These are phyloP conservation scores for Takifugu rubripes DNA, from an alignment of 2,797 vertebrate species.

Conservation along the genomic window DNA sequence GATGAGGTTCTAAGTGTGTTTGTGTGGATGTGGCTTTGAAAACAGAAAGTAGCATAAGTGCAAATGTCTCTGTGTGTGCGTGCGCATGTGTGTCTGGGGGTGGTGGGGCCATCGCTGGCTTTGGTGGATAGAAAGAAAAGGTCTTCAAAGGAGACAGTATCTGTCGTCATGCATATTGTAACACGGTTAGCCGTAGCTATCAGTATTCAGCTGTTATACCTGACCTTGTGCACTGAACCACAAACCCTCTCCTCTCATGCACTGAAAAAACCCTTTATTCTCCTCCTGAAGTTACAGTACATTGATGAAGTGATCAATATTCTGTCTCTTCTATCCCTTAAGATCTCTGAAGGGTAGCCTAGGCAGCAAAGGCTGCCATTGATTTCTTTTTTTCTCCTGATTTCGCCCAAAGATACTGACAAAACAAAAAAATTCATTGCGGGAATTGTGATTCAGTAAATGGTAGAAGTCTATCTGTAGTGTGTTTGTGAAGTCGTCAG, in stretches of 20 bases:
- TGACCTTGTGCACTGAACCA: constrained; percentile 63
- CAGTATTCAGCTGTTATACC: constrained; percentile 54
- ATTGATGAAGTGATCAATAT: constrained; percentile 69
- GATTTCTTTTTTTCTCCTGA: constrained; percentile 46
- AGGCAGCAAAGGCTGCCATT: constrained; percentile 57
- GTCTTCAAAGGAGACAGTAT: constrained; percentile 55
- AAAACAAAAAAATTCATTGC: constrained; percentile 36
- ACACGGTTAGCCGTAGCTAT: constrained; percentile 31
- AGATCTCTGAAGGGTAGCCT: constrained; percentile 64
- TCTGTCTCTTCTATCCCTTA: constrained; percentile 57
- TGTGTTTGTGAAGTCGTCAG: constrained; percentile 17
- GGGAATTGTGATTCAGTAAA: constrained; percentile 49
- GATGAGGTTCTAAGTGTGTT: constrained; percentile 24
- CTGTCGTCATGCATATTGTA: constrained; percentile 47
- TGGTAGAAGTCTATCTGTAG: constrained; percentile 38
- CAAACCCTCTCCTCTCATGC: constrained; percentile 43
- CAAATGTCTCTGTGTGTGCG: neutral
- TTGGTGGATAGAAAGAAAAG: constrained; percentile 56
- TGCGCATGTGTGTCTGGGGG: constrained; percentile 16
- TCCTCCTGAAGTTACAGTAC: constrained; percentile 63
- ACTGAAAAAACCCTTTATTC: constrained; percentile 59
- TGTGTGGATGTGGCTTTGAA: constrained; percentile 2
- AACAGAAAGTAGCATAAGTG: neutral
- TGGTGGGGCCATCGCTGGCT: constrained; percentile 21
- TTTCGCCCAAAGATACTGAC: constrained; percentile 54